Base-by-base conservation (phyloP, 2,888 invertebrate species). In the Cynaeus angustus region DNA sequence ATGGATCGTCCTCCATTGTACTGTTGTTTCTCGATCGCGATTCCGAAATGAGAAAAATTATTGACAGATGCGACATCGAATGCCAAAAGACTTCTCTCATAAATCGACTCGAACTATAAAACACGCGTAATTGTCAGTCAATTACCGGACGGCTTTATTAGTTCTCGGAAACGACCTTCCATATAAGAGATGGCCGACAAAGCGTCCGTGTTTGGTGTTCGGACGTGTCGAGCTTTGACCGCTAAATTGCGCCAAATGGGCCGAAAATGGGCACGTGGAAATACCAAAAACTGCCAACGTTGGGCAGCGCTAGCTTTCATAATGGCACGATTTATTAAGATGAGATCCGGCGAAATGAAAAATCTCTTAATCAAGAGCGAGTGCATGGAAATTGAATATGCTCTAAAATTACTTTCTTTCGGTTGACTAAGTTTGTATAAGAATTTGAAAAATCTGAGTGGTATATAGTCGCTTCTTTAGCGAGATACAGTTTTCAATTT, bases 401-500 rank as follows among this genome's bases (percentile, higher is more conserved):
- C 65, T 68, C 66, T 64, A 66, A 72, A 73, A 74, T 72, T 72
- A 70, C 70, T 74, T 74, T 72, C 59, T 73, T 72, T 72, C 69
- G 66, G 68, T 72, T 66, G 70, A 70, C 70, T 72, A 73, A 73
- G 68, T 70, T 71, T 72, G 68, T 73, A 73, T 73, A 66, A 64
- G 68, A 72, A 72, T 70, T 68, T 69, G 68, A 69, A 72, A 71
- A 74, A 74, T 70, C 72, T 67, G 59, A 55, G 66, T 61, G 66
- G 69, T 66, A 45, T 48, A 38, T 58, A 46, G 66, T 43, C 55
- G 46, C 68, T 62, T 70, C 74, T 71, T 74, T 73, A 74, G 64
- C 68, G 66, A 78, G 77, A 78, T 78, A 78, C 77, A 80, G 76
- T 83, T 82, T 83, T 83, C 83, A 83, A 83, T 83, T 83, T 83